These are phyloP conservation scores for Centruroides sculpturatus DNA, from an alignment of 1,140 invertebrate genomes.

Conservation along the genomic window DNA sequence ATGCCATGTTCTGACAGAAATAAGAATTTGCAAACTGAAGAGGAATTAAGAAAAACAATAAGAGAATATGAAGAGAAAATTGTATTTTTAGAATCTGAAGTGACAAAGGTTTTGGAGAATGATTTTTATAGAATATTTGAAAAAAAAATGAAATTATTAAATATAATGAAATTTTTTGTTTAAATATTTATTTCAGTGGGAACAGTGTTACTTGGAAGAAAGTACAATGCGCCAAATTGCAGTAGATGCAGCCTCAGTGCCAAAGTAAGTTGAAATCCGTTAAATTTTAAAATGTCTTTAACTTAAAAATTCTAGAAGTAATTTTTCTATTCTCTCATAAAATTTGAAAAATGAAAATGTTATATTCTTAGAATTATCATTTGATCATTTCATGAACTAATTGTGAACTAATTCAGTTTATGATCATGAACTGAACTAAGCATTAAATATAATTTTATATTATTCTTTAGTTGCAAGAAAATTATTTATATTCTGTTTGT, in stretches of 20 bases:
- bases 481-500: too few relatives aligned
- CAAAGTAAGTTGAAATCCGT: constrained; percentile 42
- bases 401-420: too few relatives aligned
- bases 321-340: too few relatives aligned
- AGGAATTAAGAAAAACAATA: constrained; percentile 25
- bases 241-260: constrained; percentile 66
- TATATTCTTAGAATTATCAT: too few relatives aligned
- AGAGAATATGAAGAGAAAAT: constrained; percentile 64
- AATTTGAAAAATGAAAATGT: too few relatives aligned
- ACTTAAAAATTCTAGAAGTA: too few relatives aligned
- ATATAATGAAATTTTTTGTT: background rate
- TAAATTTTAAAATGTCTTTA: too few relatives aligned
- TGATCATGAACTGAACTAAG: too few relatives aligned
- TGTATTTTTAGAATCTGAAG: constrained; percentile 63
- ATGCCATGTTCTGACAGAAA: background rate
- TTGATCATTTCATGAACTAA: too few relatives aligned
- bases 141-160: constrained; percentile 4
- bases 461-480: too few relatives aligned
- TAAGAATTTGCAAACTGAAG: background rate
- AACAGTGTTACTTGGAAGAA: constrained; percentile 73
- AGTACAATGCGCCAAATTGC: constrained; percentile 65
- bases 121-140: background rate
- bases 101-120: constrained; percentile 41
- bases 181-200: constrained; percentile 38
- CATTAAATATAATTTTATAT: too few relatives aligned